Evolutionary conservation across 2,113 vertebrate genomes (phyloP), one percentile per base, ranked within the genome.

Genomic region (Todiramphus chloris): DNA sequence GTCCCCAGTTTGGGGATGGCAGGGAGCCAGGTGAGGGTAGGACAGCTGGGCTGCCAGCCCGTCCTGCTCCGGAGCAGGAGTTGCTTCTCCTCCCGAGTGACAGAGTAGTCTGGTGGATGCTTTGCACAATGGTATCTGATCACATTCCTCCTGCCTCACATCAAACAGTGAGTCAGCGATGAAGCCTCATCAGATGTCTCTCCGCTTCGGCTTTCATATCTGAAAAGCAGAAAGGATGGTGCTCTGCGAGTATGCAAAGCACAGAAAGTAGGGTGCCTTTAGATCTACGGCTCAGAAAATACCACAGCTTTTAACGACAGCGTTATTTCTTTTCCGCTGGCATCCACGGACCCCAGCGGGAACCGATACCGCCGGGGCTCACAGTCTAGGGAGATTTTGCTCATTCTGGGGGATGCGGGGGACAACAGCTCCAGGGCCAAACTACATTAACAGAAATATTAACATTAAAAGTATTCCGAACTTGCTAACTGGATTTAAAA

Each of bases 161-260:
- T 92, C 96, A 94, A 96, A 93, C 94, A 91, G 87, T 96, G 96
- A 96, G 94, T 96, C 96, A 97, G 96, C 73, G 51, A 73, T 46
- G 92, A 72, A 92, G 90, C 92, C 84, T 82, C 93, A 43, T 97
- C 92, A 94, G 93, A 92, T 91, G 92, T 92, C 82, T 95, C 93
- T 66, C 46, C 51, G 93, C 92, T 70, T 92, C 13, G 1, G 19
- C 82, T 95, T 67, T 86, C 80, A 56, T 7, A 90, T 81, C 88
- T 93, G 83, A 50, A 70, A 76, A 86, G 93, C 83, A 86, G 88
- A 39, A 43, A 90, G 92, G 88, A 74, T 20, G 85, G 83, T 70
- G 90, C 85, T 86, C 79, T 55, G 95, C 41, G 58, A 86, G 91
- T 83, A 92, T 89, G 96, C 94, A 91, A 94, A 96, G 95, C 95